phyloP scores from a whole-genome alignment of 2,113 vertebrate species.

The Calyptomena viridis region DNA sequence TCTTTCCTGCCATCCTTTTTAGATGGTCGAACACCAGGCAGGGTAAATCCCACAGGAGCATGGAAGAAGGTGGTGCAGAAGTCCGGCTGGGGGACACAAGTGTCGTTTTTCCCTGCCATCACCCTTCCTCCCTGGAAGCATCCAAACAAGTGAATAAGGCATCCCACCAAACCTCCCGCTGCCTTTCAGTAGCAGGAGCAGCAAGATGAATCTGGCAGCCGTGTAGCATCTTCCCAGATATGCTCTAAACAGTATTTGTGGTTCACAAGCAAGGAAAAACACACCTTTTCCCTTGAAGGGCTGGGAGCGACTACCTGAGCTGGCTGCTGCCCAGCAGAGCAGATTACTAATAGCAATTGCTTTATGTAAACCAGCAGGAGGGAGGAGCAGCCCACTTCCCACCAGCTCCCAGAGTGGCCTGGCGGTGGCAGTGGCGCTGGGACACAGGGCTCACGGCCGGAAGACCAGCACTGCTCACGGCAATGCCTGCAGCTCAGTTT shows the following conservation, averaged over 20 bases:
- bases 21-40: too few relatives aligned
- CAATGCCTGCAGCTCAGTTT: not conserved
- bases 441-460: accelerated
- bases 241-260: not conserved
- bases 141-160: not conserved
- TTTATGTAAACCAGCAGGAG: not conserved
- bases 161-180: not conserved
- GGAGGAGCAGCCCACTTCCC: not conserved
- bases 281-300: not conserved
- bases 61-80: not conserved
- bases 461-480: not conserved
- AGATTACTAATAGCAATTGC: not conserved
- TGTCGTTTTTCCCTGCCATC: not conserved
- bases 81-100: accelerated
- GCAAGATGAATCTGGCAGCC: not conserved
- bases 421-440: not conserved
- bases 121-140: not conserved
- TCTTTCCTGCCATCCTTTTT: not conserved
- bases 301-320: not conserved
- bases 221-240: not conserved
- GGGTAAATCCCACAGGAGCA: not conserved
- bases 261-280: not conserved
- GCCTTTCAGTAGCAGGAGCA: not conserved
- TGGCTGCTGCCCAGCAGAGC: not conserved
- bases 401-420: not conserved